Percentiles rank a stretch among this genome's conserved stretches.
Conservation (phyloP, 2,113 vertebrate genomes). For the Pithys albifrons region DNA sequence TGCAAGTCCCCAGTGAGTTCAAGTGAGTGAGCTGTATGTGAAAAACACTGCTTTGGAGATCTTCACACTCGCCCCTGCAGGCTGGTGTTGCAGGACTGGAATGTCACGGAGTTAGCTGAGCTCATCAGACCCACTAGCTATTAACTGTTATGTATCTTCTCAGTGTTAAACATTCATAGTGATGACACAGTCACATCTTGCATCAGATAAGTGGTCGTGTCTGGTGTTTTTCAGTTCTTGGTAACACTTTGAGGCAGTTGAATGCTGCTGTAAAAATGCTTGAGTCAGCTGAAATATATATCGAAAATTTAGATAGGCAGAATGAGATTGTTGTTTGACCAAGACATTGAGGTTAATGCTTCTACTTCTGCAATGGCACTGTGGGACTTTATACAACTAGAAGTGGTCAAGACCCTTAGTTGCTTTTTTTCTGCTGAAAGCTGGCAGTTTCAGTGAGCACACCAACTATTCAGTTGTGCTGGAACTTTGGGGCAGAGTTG, state of each 20-base stretch:
- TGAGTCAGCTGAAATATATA: neutral
- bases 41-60: neutral
- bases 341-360: neutral
- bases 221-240: neutral
- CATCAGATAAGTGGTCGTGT: neutral
- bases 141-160: neutral
- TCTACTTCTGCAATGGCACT: neutral
- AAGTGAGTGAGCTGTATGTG: neutral
- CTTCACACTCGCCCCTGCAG: neutral
- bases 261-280: neutral
- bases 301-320: neutral
- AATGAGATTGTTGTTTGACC: neutral
- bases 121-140: neutral
- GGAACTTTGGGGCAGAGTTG: neutral
- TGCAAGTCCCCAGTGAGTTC: neutral
- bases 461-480: neutral
- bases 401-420: neutral
- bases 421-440: neutral
- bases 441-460: neutral
- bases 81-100: neutral
- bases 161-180: neutral
- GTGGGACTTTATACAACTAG: neutral
- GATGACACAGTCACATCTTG: neutral
- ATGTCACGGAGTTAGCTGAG: neutral
- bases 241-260: neutral